These are phyloP conservation scores for Cheilosia variabilis DNA, from an alignment of 2,888 invertebrate species.

Conservation along the genomic window DNA sequence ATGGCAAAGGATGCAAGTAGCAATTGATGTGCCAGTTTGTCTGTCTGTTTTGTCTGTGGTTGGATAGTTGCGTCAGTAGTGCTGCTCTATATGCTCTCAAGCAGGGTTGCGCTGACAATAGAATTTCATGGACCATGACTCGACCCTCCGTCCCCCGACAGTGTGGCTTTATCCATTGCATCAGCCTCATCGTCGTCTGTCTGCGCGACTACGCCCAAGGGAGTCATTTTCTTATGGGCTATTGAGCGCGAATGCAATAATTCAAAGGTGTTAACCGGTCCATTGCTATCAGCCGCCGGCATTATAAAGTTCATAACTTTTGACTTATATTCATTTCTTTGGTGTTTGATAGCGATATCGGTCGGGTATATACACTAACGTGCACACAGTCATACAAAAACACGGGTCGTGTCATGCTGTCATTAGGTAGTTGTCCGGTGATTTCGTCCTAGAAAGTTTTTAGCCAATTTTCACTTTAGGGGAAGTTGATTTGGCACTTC, in stretches of 20 bases:
- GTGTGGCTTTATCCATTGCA: constrained; percentile 24
- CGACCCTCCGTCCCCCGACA: constrained; percentile 20
- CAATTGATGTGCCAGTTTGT: constrained; percentile 59
- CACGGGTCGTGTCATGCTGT: constrained; percentile 11
- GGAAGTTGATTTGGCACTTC: constrained; percentile 15
- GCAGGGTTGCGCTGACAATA: constrained; percentile 49
- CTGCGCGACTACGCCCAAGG: constrained; percentile 54
- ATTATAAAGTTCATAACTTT: constrained; percentile 67
- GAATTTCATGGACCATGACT: constrained; percentile 54
- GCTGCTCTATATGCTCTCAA: constrained; percentile 22
- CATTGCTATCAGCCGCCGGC: constrained; percentile 57
- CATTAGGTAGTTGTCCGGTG: constrained; percentile 14
- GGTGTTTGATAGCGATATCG: constrained; percentile 7
- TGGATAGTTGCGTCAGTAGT: constrained; percentile 38
- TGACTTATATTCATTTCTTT: constrained; percentile 46
- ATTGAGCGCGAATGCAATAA: constrained; percentile 67
- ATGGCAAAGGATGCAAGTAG: constrained; percentile 57
- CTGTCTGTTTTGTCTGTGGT: constrained; percentile 27
- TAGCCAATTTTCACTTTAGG: constrained; percentile 17
- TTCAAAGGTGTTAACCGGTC: constrained; percentile 69
- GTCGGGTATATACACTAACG: not conserved
- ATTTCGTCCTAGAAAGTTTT: constrained; percentile 19
- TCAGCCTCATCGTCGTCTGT: constrained; percentile 25
- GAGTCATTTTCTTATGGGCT: constrained; percentile 65
- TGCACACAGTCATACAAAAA: not conserved